Base-by-base conservation (phyloP, 2,797 vertebrate species). In the Acipenser oxyrinchus region DNA sequence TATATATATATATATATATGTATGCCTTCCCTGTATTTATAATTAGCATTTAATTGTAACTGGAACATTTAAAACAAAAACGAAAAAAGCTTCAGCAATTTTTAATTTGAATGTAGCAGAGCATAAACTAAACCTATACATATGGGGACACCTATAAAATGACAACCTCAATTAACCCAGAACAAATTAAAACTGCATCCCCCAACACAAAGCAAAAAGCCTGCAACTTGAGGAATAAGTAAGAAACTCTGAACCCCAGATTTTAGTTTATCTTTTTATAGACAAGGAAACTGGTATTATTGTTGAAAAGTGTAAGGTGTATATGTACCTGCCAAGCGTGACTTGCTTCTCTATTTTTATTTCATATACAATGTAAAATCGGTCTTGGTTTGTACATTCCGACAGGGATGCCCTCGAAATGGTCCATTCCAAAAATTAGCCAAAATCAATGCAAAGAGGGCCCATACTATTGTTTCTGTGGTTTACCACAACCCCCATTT, bases 91-190 rank as follows among this genome's bases (percentile, higher is more conserved):
- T 68, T 70, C 58, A 69, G 67, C 65, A 13, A 63, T 83, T 89
- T 88, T 88, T 89, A 88, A 89, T 89, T 87, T 84, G 85, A 88
- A 89, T 80, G 86, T 87, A 88, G 79, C 88, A 72, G 85, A 86
- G 87, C 87, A 89, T 84, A 89, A 91, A 89, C 76, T 73, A 81
- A 86, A 87, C 83, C 86, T 85, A 87, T 88, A 87, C 86, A 84
- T 87, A 80, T 76, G 83, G 74, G 77, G 87, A 83, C 86, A n/a
- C n/a, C n/a, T n/a, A n/a, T n/a, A 81, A 82, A 87, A 88, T 89
- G 87, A 88, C 83, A 86, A 90, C 88, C 89, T 85, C 88, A 87
- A 91, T 90, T 90, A 89, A 89, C 89, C 89, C 85, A 79, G 79
- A 79, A 81, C 88, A 87, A 88, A 90, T 89, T 83, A 87, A 84